Evolutionary conservation across 2,113 vertebrate species (phyloP), one percentile per base, ranked within the genome.

Genomic region (Stegastes partitus): DNA sequence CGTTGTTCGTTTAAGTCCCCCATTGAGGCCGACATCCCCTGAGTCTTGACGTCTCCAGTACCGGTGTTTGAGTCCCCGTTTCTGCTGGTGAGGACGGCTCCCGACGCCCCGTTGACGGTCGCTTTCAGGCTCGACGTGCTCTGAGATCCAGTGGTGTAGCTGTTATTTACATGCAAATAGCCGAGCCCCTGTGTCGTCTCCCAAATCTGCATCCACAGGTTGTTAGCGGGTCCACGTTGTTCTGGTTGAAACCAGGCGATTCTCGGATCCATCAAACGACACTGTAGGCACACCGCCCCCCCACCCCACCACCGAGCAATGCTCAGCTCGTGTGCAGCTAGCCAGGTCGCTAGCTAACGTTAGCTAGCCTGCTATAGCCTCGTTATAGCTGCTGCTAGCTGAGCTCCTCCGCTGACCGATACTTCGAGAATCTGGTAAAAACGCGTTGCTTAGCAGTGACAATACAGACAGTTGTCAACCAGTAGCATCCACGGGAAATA

Each of bases 191-290:
- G 97, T 62, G 97, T 97, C 84, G 96, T 97, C 92, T 98, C 96
- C 97, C 97, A 98, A 81, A 98, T 97, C 94, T 97, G 97, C 96
- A 97, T 96, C 97, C 97, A 98, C 96, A 97, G 95, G 94, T 96
- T 96, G 95, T 98, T 98, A 77, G 97, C 96, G 50, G 97, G 97
- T 94, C 97, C 97, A 88, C 96, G 96, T 94, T 98, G 97, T 96
- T 98, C 97, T 96, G 97, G 97, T 95, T 98, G 97, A 91, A 97
- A 96, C 97, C 97, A 98, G 95, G 97, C 95, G 93, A 98, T 97
- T 93, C 97, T 96, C 94, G 97, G 96, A 98, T 98, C 97, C 97
- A 98, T 98, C 96, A 98, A 98, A 97, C 94, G 96, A 90, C 83
- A 84, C 91, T 89, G 93, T 91, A 93, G 93, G 92, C 88, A 83